Evolutionary conservation across 2,888 invertebrate species (phyloP).

Genomic region (Bembecia ichneumoniformis): DNA sequence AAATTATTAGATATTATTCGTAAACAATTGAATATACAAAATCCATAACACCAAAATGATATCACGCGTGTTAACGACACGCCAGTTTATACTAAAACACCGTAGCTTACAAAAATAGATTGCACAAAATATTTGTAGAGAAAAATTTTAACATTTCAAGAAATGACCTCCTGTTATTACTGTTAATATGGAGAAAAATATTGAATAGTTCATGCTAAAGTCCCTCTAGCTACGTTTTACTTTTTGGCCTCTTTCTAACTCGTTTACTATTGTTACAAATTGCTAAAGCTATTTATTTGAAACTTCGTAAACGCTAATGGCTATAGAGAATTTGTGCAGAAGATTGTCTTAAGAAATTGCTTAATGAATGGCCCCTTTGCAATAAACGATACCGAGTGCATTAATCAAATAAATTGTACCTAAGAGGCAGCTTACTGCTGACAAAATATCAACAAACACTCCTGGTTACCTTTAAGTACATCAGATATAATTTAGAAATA

Average conservation of each 20-base stretch:
- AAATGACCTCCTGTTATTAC: neutral
- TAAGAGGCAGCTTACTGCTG: conserved; percentile 37
- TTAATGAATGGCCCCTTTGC: conserved; percentile 48
- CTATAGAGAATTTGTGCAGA: no score
- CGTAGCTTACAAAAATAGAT: conserved; percentile 64
- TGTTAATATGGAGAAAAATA: neutral
- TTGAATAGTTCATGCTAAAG: no score
- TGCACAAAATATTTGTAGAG: conserved; percentile 60
- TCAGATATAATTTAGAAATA: conserved; percentile 37
- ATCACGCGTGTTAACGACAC: conserved; percentile 40
- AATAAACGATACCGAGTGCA: conserved; percentile 38
- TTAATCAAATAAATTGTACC: conserved; percentile 28
- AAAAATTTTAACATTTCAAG: conserved; percentile 28
- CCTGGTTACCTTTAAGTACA: conserved; percentile 46
- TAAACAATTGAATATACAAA: conserved; percentile 61
- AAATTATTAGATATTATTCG: conserved; percentile 46
- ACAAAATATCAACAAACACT: conserved; percentile 25
- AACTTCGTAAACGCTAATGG: no score
- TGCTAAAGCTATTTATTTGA: no score
- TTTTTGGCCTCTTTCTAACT: neutral
- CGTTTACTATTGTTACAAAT: no score
- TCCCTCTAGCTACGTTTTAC: no score
- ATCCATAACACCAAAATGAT: conserved; percentile 61
- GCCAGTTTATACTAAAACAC: conserved; percentile 18
- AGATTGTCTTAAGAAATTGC: no score